Conservation (phyloP, 2,797 vertebrate genomes). For the Danio jaintianensis region DNA sequence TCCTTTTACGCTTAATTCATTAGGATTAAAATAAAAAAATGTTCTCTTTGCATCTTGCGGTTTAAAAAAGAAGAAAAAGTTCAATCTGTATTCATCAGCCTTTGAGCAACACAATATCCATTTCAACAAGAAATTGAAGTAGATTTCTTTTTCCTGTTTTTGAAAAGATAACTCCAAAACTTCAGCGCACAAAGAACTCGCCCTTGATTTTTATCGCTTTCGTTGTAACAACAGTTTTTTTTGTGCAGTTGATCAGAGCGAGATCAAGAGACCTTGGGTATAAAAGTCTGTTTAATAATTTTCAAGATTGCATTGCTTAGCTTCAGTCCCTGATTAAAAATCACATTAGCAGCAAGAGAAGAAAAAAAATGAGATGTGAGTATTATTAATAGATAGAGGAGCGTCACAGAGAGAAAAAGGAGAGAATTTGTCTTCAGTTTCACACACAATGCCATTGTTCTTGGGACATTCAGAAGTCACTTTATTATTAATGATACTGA, state of each 20-base stretch:
- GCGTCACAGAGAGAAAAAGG: slow-evolving; percentile 69
- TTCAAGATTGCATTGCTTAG: slow-evolving; percentile 59
- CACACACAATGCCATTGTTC: slow-evolving; percentile 82
- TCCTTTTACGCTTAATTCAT: slow-evolving; percentile 45
- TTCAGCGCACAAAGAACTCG: slow-evolving; percentile 44
- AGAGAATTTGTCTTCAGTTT: slow-evolving; percentile 78
- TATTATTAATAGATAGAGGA: slow-evolving; percentile 80
- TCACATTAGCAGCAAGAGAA: slow-evolving; percentile 62
- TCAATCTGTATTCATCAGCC: slow-evolving; percentile 41
- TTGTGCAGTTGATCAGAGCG: slow-evolving; percentile 45
- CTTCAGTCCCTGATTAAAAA: slow-evolving; percentile 70
- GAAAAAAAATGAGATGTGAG: slow-evolving; percentile 66
- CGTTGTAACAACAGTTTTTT: slow-evolving; percentile 54
- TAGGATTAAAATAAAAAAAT: slow-evolving; percentile 25
- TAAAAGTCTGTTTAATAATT: slow-evolving; percentile 61
- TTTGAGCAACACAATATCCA: slow-evolving; percentile 43
- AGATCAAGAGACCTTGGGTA: slow-evolving; percentile 54
- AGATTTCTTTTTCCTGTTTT: slow-evolving; percentile 11
- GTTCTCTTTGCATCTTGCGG: slow-evolving; percentile 3
- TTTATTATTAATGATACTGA: slow-evolving; percentile 78
- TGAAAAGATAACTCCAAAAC: slow-evolving; percentile 38
- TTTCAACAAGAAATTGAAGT: slow-evolving; percentile 30
- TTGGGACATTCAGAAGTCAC: slow-evolving; percentile 69
- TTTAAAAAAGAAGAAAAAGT: background rate
- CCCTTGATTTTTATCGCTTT: slow-evolving; percentile 55